Evolutionary conservation across 2,888 invertebrate genomes (phyloP), one percentile per base, ranked within the genome.

Genomic region (Autographa pulchrina): DNA sequence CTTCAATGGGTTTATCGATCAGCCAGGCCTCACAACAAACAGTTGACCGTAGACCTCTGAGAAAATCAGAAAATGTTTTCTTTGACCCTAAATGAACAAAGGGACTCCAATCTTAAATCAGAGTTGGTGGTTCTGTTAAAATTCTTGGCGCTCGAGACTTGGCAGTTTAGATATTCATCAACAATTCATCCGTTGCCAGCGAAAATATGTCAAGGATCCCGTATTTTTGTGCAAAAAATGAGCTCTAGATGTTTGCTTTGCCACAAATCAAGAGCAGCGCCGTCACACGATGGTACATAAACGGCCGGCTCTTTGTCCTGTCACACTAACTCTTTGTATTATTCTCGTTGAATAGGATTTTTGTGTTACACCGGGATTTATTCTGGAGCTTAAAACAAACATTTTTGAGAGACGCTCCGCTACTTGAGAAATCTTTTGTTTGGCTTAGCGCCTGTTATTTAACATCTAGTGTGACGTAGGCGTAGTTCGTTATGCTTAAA

Each of bases 201-300:
- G 70, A 85, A 87, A 89, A 87, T 84, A 85, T 88, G 88, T 89
- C 87, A 88, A 88, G 87, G 78, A 76, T 77, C 70, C 80, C 80
- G 85, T 84, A 83, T 88, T 87, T 85, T 86, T 86, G 81, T 76
- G 61, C 59, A 63, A 71, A 85, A 87, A 88, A 80, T 87, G 86
- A 86, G 84, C 85, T 82, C 80, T 87, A 83, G 85, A 86, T 88
- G 85, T 89, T 90, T 86, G 89, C 88, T 86, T 88, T 86, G 80
- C 90, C 86, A 89, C 91, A 91, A 92, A 92, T 92, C 92, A 92
- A 86, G 88, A 83, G 82, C 75, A 85, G 79, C 77, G 87, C 85
- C 84, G 85, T 87, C 79, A 86, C 85, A 84, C 85, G 82, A 82
- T 80, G 85, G 84, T 82, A 87, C 82, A 83, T 85, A 85, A 88